A percentile compares a stretch with the other conserved stretches of the same genome.
Evolutionary conservation across 2,888 invertebrate species (phyloP).

Genomic region (Lasioglossum malachurum): DNA sequence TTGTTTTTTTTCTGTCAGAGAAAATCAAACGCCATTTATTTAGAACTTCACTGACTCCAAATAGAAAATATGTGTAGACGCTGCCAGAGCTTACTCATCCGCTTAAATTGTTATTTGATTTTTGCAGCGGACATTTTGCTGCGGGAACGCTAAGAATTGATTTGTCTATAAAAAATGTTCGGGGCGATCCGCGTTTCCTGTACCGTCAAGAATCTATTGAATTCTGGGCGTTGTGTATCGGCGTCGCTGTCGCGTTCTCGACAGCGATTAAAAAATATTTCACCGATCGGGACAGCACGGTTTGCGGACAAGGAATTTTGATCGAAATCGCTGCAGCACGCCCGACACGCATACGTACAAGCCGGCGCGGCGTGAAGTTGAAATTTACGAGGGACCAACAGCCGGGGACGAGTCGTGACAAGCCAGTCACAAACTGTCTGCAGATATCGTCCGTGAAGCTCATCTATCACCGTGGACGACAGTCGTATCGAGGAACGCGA

Average conservation of each 20-base stretch:
- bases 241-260: neutral
- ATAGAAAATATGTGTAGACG: no score
- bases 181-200: neutral
- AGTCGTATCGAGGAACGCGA: constrained; percentile 52
- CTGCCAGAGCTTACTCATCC: no score
- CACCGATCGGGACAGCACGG: neutral
- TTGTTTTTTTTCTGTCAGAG: no score
- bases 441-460: constrained; percentile 53
- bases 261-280: constrained; percentile 28
- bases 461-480: constrained; percentile 61
- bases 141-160: fast-evolving
- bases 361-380: neutral
- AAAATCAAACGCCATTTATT: no score
- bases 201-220: neutral
- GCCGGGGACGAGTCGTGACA: constrained; percentile 45
- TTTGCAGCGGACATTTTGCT: neutral
- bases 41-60: no score
- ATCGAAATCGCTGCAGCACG: neutral
- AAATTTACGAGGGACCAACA: constrained; percentile 51
- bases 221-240: neutral
- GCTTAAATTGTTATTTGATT: no score
- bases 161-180: neutral
- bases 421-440: constrained; percentile 41
- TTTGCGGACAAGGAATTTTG: constrained; percentile 19
- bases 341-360: neutral